Percentiles rank a stretch among this genome's conserved stretches.
phyloP scores from a whole-genome alignment of 1,140 invertebrate genomes.

The Himalopsyche phryganea region DNA sequence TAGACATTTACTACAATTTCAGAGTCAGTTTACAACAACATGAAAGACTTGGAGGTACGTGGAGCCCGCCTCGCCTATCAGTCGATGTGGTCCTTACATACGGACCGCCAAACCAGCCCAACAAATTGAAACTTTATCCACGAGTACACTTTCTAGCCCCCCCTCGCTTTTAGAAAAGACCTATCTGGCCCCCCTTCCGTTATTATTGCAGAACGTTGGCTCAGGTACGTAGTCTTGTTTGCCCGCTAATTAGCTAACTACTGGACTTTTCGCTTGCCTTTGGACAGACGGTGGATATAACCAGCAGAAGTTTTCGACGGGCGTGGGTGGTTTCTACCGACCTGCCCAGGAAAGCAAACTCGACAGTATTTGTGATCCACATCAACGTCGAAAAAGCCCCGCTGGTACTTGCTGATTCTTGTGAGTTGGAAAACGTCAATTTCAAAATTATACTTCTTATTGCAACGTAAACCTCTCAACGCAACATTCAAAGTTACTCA shows the following conservation, averaged over 20 bases:
- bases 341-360: not conserved
- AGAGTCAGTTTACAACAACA: no score
- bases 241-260: conserved; percentile 52
- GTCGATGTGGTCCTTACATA: not conserved
- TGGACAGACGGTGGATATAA: conserved; percentile 5
- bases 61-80: not conserved
- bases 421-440: no score
- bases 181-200: not conserved
- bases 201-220: conserved; percentile 38
- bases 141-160: not conserved
- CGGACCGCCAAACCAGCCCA: conserved; percentile 1
- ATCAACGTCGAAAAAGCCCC: conserved; percentile 35
- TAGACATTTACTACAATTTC: no score
- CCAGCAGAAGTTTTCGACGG: conserved; percentile 5
- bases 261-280: conserved; percentile 16
- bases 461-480: no score
- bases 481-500: no score
- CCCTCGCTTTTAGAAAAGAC: not conserved
- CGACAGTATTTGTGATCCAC: conserved; percentile 41
- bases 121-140: conserved; percentile 23
- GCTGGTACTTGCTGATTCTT: conserved; percentile 40
- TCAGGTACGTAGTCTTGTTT: conserved; percentile 46
- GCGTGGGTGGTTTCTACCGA: not conserved
- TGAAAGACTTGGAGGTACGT: no score
- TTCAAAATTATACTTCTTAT: no score